Evolutionary conservation across 2,888 invertebrate genomes (phyloP).

Genomic region (Clunio marinus): DNA sequence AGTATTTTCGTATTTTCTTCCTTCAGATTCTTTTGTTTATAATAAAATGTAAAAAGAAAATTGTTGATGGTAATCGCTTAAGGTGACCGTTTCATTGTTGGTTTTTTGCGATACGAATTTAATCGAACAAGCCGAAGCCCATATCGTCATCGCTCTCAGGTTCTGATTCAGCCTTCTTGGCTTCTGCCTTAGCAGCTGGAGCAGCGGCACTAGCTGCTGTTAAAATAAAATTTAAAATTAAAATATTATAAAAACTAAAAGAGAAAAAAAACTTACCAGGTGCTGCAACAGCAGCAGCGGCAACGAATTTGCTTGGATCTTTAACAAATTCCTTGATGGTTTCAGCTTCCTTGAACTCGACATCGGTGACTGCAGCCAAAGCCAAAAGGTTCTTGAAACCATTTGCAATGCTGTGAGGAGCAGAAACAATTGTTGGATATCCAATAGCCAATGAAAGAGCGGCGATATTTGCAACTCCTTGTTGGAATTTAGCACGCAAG

Average conservation of each 20-base stretch:
- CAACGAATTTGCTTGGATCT: constrained; percentile 94
- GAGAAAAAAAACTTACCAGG: constrained; percentile 42
- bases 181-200: constrained; percentile 59
- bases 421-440: constrained; percentile 95
- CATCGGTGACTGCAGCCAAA: constrained; percentile 91
- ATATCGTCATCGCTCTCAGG: constrained; percentile 83
- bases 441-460: constrained; percentile 87
- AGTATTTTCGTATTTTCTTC: constrained; percentile 16
- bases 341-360: constrained; percentile 90
- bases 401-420: constrained; percentile 94
- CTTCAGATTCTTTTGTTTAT: too few species aligned
- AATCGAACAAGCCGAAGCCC: constrained; percentile 95
- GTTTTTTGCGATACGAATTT: constrained; percentile 50
- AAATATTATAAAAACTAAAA: not conserved
- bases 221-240: not conserved
- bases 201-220: constrained; percentile 61
- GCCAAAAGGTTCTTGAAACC: constrained; percentile 98
- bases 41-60: not conserved
- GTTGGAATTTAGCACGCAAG: constrained; percentile 82
- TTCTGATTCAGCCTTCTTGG: constrained; percentile 72
- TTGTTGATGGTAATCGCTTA: not conserved
- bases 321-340: constrained; percentile 90
- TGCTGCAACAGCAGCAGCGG: constrained; percentile 59
- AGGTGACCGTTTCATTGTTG: not conserved
- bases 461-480: constrained; percentile 92